Evolutionary conservation across 2,888 invertebrate species (phyloP), one percentile per base, ranked within the genome.

Genomic region (Adineta ricciae): DNA sequence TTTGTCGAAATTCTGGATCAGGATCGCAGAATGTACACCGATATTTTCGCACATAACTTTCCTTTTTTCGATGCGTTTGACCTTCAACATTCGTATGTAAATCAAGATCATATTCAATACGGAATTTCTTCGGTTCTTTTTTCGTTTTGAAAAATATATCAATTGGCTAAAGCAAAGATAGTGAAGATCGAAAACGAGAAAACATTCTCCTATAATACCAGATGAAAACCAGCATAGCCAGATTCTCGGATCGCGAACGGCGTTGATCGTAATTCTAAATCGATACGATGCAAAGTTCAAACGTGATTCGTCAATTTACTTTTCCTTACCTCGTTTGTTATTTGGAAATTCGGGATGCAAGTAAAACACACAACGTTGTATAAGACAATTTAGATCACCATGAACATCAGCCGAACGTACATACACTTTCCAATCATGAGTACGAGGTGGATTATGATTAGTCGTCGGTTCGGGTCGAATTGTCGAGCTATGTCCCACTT

Each of bases 151-250:
- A 78, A 78, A 41, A 78, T 24, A 78, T 41, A 9, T 78, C 78
- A 41, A 78, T 78, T 41, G 78, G 78, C 78, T 78, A 78, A 11
- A n/a, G n/a, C n/a, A n/a, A n/a, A n/a, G n/a, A n/a, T n/a, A n/a
- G n/a, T n/a, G n/a, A n/a, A n/a, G n/a, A n/a, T n/a, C n/a, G n/a
- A n/a, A n/a, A 78, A 78, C 3, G 5, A 78, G 38, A 78, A n/a
- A 38, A 0, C 24, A 38, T 2, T 9, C 7, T 16, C 19, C 19
- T 21, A 2, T 8, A 73, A 36, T 78, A 78, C 78, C n/a, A 78
- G n/a, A 41, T 38, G 41, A 78, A 78, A 78, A 41, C 78, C 78
- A 41, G 38, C 78, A 78, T 78, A 78, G 4, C 78, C 78, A 24
- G 78, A 24, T 78, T 78, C 78, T 78, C 41, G 41, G 9, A 78